Conservation (phyloP, 2,113 vertebrate species). For the Scolopax mira region DNA sequence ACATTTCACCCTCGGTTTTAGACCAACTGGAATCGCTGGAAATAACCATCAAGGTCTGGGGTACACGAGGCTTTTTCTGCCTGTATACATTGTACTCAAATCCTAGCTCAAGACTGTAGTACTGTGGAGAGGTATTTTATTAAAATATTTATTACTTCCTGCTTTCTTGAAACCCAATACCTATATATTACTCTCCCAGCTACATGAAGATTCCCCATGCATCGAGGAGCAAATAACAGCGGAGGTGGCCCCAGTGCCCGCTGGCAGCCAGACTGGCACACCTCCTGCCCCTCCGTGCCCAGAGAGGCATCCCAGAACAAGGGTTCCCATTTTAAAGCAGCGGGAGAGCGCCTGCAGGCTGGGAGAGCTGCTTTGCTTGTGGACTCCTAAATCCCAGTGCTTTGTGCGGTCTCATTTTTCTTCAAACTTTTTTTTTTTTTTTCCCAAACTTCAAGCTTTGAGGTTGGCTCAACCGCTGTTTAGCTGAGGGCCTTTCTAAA, state of each 20-base stretch:
- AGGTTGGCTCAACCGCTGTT: background rate
- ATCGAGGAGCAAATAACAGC: background rate
- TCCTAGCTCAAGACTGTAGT: background rate
- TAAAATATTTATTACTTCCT: constrained; percentile 52
- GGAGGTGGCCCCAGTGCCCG: background rate
- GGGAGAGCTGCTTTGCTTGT: background rate
- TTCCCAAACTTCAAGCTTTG: background rate
- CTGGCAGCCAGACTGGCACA: background rate
- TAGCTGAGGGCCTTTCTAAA: background rate
- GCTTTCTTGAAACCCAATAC: constrained; percentile 30
- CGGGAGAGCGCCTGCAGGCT: background rate
- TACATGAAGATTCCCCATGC: background rate
- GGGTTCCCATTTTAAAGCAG: background rate
- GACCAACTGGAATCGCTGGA: background rate
- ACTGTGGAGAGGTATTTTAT: background rate
- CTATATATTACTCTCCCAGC: background rate
- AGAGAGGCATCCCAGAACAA: background rate
- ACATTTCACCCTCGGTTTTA: background rate
- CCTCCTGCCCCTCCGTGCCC: background rate
- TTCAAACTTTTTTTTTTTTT: background rate
- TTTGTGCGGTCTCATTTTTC: background rate
- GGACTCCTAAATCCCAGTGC: background rate
- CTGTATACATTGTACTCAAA: background rate
- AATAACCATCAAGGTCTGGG: background rate
- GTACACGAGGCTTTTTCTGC: background rate